Evolutionary conservation across 2,797 vertebrate species (phyloP), one percentile per base, ranked within the genome.

Genomic region (Astyanax mexicanus): DNA sequence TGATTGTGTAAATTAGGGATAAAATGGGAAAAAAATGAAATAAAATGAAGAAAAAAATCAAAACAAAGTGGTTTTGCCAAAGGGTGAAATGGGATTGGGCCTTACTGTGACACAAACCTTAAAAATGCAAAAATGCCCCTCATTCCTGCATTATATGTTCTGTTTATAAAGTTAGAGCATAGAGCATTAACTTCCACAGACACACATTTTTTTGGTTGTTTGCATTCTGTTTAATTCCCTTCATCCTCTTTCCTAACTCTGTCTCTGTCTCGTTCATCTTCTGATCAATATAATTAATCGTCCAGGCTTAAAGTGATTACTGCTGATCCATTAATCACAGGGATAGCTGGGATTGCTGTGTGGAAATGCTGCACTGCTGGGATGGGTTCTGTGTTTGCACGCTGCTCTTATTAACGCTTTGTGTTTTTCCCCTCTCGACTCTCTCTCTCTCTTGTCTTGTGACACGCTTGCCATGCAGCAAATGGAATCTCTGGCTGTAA

Each of bases 401-500:
- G 88, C 95, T 94, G 83, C 92, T 91, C 29, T 95, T 92, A 96
- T 91, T 97, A 95, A 96, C 81, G 86, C 93, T 95, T 78, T 94
- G 81, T 96, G 89, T 96, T 95, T 92, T 95, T 95, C 95, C 66
- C 68, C 91, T 93, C 92, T 92, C 68, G 76, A 88, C 82, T 91
- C 92, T 92, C 89, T 96, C 82, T 91, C 92, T 92, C 89, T 96
- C 93, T 94, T 94, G 86, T 88, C 94, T 94, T 94, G 92, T 95
- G 93, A 96, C 96, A 96, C 92, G 95, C 96, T 96, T 94, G 93
- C 95, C 95, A 93, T 93, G 91, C 97, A 99, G 98, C 98, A 99
- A 99, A 99, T 99, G 98, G 98, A 99, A 91, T 98, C 97, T 95
- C 97, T 99, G 93, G 98, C 98, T 94, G 98, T 99, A 99, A 99